These are phyloP conservation scores for Seriola rivoliana DNA, from an alignment of 2,113 vertebrate species.

Conservation along the genomic window DNA sequence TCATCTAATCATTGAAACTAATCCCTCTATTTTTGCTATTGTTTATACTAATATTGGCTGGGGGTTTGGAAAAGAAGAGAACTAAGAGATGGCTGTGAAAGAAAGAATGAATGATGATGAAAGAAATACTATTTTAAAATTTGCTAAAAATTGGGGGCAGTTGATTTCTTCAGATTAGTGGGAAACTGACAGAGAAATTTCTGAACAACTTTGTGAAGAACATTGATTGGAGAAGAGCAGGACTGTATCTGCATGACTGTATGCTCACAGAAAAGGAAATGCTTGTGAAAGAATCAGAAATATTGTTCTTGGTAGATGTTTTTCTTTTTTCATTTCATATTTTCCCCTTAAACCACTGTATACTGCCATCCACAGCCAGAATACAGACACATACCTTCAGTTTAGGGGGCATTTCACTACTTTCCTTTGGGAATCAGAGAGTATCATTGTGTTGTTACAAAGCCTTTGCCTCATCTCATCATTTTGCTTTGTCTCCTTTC, in stretches of 20 bases:
- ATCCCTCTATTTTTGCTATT: background rate
- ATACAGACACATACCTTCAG: background rate
- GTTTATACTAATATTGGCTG: slow-evolving; percentile 10
- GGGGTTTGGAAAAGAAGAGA: background rate
- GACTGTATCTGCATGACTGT: background rate
- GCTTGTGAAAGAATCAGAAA: background rate
- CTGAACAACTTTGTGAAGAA: background rate
- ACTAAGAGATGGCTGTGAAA: background rate
- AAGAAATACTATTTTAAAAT: slow-evolving; percentile 5
- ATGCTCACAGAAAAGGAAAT: background rate
- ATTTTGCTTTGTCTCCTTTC: slow-evolving; percentile 41
- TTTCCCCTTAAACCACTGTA: background rate
- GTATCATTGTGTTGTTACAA: slow-evolving; percentile 25
- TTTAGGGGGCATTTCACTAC: background rate
- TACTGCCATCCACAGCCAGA: background rate
- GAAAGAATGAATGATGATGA: too few species aligned
- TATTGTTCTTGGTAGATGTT: background rate
- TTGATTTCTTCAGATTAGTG: background rate
- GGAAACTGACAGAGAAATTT: background rate
- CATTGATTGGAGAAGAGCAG: background rate
- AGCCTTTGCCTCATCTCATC: slow-evolving; percentile 42
- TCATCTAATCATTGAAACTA: background rate
- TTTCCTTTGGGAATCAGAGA: slow-evolving; percentile 19
- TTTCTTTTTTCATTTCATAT: background rate
- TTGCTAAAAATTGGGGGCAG: background rate